Evolutionary conservation across 2,888 invertebrate genomes (phyloP).

Genomic region (Mycalesis mineus): DNA sequence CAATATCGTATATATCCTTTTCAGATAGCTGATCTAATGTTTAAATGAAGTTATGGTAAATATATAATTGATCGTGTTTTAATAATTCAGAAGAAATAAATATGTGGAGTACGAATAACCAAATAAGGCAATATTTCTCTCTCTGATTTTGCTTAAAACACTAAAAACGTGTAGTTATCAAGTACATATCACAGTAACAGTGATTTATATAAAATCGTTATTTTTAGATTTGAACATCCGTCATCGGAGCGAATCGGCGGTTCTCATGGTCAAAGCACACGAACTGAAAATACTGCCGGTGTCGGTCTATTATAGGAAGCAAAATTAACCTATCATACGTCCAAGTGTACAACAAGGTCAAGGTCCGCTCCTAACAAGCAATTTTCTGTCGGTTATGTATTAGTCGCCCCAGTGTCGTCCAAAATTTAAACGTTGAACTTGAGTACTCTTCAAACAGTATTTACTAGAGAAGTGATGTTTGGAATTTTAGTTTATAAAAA

Average conservation of each 20-base stretch:
- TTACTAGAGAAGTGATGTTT: too few relatives aligned
- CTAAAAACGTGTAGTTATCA: neutral
- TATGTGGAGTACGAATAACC: too few relatives aligned
- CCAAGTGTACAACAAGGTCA: constrained; percentile 28
- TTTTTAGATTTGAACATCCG: constrained; percentile 21
- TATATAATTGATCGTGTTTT: too few relatives aligned
- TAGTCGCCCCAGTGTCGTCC: neutral
- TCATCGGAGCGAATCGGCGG: constrained; percentile 19
- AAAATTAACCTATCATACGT: constrained; percentile 26
- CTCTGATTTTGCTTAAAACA: neutral
- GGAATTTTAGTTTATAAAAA: too few relatives aligned
- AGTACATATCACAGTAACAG: neutral
- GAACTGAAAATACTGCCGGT: constrained; percentile 17
- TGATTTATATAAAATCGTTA: constrained; percentile 12
- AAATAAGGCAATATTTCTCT: neutral
- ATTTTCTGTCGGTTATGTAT: constrained; percentile 10
- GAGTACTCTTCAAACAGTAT: neutral
- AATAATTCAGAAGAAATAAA: too few relatives aligned
- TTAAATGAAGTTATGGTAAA: too few relatives aligned
- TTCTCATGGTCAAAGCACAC: constrained; percentile 19
- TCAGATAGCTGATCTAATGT: too few relatives aligned
- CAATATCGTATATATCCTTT: too few relatives aligned
- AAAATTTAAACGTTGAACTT: neutral
- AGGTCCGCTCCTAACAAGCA: constrained; percentile 23
- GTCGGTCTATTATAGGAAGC: constrained; percentile 25